These are phyloP conservation scores for Bembecia ichneumoniformis DNA, from an alignment of 2,888 invertebrate species.

Conservation along the genomic window DNA sequence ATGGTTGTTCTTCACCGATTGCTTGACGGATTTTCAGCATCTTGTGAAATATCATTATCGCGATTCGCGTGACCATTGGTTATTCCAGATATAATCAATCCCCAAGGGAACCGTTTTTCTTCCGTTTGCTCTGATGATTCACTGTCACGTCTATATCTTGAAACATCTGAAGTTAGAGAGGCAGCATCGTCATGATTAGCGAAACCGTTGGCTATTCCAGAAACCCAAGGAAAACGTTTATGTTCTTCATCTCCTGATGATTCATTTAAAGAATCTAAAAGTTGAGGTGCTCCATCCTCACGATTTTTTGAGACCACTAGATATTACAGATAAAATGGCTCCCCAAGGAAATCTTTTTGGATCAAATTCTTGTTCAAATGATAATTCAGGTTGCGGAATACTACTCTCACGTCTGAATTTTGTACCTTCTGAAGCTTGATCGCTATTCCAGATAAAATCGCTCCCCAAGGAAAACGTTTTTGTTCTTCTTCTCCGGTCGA, in stretches of 20 bases:
- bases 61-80: background rate
- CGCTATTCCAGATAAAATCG: background rate
- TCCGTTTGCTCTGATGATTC: background rate
- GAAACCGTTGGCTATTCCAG: background rate
- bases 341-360: background rate
- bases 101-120: background rate
- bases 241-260: background rate
- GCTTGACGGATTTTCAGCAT: background rate
- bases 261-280: background rate
- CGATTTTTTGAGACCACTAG: background rate
- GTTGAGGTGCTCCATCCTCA: background rate
- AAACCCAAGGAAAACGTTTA: background rate
- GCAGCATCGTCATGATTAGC: background rate
- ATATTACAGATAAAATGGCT: too few relatives aligned
- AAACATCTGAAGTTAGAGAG: background rate
- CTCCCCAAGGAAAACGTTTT: background rate
- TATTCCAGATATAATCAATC: background rate
- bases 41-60: background rate
- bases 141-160: background rate
- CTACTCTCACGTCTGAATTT: too few relatives aligned
- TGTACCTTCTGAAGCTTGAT: too few relatives aligned
- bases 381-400: background rate
- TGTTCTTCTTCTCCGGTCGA: background rate
- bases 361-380: background rate
- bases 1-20: background rate